phyloP scores from a whole-genome alignment of 2,797 vertebrate genomes.

The Myripristis murdjan region DNA sequence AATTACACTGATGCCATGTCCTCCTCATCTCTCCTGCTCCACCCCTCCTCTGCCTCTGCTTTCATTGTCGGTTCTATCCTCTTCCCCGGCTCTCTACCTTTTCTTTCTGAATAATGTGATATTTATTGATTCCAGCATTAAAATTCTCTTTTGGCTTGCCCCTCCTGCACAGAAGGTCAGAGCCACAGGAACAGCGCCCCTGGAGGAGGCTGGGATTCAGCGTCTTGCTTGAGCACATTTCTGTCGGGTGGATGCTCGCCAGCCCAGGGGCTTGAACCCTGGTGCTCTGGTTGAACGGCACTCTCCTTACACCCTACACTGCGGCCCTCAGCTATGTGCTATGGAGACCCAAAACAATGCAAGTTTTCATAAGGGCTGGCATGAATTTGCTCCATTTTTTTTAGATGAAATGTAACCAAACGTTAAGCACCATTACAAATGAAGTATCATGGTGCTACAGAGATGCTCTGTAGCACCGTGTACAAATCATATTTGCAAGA shows the following conservation, averaged over 20 bases:
- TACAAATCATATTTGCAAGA: too few relatives aligned
- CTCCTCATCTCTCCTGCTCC: not conserved
- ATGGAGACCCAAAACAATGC: conserved; percentile 21
- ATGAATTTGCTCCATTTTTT: too few relatives aligned
- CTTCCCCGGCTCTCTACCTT: conserved; percentile 8
- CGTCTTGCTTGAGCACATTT: not conserved
- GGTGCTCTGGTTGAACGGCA: not conserved
- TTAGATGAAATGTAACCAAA: too few relatives aligned
- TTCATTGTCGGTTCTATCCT: not conserved
- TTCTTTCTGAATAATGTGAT: conserved; percentile 9
- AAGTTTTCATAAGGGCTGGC: not conserved
- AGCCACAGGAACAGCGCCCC: not conserved
- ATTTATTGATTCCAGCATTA: not conserved
- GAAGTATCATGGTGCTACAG: too few relatives aligned
- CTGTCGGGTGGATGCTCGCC: not conserved
- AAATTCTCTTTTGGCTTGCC: conserved; percentile 4
- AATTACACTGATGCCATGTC: not conserved
- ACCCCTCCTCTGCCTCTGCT: not conserved
- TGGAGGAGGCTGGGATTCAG: not conserved
- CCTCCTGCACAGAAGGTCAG: not conserved
- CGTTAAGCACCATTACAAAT: too few relatives aligned
- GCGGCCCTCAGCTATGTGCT: not conserved
- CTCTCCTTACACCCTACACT: not conserved
- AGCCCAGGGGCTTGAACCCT: not conserved
- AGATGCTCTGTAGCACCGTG: too few relatives aligned